Evolutionary conservation across 2,888 invertebrate genomes (phyloP).

Genomic region (Pseudococcus viburni): DNA sequence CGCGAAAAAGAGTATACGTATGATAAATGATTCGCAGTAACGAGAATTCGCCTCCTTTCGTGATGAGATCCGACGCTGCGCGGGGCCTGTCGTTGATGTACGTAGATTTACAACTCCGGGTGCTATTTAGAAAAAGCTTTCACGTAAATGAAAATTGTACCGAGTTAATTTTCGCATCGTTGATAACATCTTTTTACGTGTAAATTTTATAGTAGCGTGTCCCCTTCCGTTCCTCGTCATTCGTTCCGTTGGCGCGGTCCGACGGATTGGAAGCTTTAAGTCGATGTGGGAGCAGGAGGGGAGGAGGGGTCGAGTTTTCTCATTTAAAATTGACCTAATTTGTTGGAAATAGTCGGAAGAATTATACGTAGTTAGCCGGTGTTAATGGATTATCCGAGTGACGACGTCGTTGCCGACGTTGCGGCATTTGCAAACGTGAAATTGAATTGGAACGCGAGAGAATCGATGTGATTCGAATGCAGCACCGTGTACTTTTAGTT

Average conservation of each 20-base stretch:
- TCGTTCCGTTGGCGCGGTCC: not conserved
- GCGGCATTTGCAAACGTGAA: not conserved
- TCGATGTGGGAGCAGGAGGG: not conserved
- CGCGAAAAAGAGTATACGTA: not conserved
- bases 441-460: not conserved
- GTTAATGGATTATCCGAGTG: slow-evolving; percentile 39
- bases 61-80: not conserved
- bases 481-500: no score
- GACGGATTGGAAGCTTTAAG: not conserved
- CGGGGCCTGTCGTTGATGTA: not conserved
- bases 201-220: slow-evolving; percentile 30
- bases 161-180: slow-evolving; percentile 38
- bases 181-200: slow-evolving; percentile 45
- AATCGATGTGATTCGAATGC: no score
- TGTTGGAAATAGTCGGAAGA: not conserved
- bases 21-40: slow-evolving; percentile 26
- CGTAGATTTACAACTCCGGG: slow-evolving; percentile 15
- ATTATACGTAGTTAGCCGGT: slow-evolving; percentile 21
- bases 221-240: not conserved
- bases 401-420: not conserved
- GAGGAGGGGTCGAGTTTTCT: not conserved
- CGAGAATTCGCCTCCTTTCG: slow-evolving; percentile 9
- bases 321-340: slow-evolving; percentile 45
- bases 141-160: slow-evolving; percentile 40
- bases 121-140: slow-evolving; percentile 36